These are phyloP conservation scores for Psammodynastes pulverulentus DNA, from an alignment of 2,113 vertebrate species.

Conservation along the genomic window DNA sequence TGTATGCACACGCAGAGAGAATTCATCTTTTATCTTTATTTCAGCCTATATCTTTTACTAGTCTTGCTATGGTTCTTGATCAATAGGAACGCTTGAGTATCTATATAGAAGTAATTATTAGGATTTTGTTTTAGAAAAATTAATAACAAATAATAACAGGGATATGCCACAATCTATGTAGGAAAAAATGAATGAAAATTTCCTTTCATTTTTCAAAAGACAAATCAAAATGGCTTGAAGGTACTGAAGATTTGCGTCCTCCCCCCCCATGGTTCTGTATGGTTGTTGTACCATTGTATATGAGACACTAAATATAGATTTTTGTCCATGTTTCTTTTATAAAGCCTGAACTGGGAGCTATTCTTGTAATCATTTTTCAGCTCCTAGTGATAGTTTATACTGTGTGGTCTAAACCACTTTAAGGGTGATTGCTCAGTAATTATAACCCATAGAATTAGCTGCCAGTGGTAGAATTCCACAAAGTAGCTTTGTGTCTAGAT, in stretches of 20 bases:
- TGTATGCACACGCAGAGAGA: neutral
- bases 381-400: neutral
- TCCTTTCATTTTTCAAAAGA: slow-evolving; percentile 33
- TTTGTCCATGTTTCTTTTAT: neutral
- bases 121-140: neutral
- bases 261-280: neutral
- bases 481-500: neutral
- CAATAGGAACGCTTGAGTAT: neutral
- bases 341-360: neutral
- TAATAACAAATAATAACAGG: neutral
- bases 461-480: too few relatives aligned
- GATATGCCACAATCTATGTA: neutral
- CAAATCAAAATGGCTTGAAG: neutral
- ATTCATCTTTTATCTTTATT: neutral
- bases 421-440: neutral
- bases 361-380: neutral
- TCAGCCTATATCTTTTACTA: neutral
- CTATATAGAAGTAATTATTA: neutral
- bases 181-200: slow-evolving; percentile 7
- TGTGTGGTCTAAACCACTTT: neutral
- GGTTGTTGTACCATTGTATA: neutral
- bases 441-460: neutral
- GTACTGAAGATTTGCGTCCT: neutral
- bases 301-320: neutral
- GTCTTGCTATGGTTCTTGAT: neutral